phyloP scores from a whole-genome alignment of 37 sponge, comb jelly and placozoan species.

The Spongilla lacustris region DNA sequence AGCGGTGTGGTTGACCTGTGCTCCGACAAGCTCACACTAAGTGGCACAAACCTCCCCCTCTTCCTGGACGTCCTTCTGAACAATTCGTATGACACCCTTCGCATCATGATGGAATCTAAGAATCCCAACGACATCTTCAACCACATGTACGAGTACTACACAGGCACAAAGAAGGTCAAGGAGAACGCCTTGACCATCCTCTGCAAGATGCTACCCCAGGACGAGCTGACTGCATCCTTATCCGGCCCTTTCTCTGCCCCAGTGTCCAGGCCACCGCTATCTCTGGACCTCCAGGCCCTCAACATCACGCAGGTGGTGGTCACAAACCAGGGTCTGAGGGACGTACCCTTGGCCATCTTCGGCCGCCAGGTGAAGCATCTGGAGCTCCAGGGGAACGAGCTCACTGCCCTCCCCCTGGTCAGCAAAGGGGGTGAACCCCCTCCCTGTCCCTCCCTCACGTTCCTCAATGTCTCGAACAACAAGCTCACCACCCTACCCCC shows the following conservation, averaged over 20 bases:
- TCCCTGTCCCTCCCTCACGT: conserved; percentile 14
- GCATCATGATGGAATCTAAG: not conserved
- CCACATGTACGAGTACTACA: conserved; percentile 25
- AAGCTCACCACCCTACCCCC: conserved; percentile 33
- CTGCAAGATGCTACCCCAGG: not conserved
- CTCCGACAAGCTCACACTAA: not conserved
- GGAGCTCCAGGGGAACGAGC: conserved; percentile 49
- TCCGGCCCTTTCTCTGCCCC: not conserved
- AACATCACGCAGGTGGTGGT: conserved; percentile 36
- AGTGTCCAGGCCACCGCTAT: not conserved
- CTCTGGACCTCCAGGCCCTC: not conserved
- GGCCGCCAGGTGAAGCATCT: conserved; percentile 27
- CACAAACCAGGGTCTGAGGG: conserved; percentile 18
- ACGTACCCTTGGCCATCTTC: conserved; percentile 44
- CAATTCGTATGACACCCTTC: not conserved
- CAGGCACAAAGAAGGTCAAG: not conserved
- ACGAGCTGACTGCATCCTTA: not conserved
- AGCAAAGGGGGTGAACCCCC: not conserved
- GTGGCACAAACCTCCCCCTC: not conserved
- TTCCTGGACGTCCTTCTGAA: conserved; percentile 19
- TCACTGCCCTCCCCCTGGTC: conserved; percentile 22
- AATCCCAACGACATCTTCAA: not conserved
- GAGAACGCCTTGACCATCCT: conserved; percentile 17
- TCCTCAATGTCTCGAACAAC: conserved; percentile 49
- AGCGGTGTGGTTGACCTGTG: not conserved